Conservation (phyloP, 1,140 invertebrate genomes). For the Drosophila subpulchrella region DNA sequence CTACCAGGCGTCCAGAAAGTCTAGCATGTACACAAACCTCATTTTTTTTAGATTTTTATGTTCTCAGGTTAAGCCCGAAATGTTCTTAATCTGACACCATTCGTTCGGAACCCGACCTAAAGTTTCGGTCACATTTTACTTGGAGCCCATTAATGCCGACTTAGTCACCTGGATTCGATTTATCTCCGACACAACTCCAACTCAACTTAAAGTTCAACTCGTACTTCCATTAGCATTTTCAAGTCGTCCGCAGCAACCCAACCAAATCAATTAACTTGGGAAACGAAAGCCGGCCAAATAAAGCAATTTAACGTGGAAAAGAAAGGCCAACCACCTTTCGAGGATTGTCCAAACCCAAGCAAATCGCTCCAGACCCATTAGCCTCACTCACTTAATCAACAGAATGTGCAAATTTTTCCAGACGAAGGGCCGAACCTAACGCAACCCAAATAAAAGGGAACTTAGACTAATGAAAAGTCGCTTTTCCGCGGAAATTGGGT, state of each 20-base stretch:
- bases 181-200: slow-evolving; percentile 17
- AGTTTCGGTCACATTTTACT: too few relatives aligned
- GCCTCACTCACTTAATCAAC: slow-evolving; percentile 62
- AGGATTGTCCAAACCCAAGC: slow-evolving; percentile 12
- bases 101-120: too few relatives aligned
- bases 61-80: too few relatives aligned
- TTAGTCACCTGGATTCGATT: slow-evolving; percentile 8
- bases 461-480: slow-evolving; percentile 76
- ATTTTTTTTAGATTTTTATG: too few relatives aligned
- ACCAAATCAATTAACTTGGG: slow-evolving; percentile 62
- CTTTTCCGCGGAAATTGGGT: slow-evolving; percentile 77
- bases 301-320: slow-evolving; percentile 46
- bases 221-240: slow-evolving; percentile 37
- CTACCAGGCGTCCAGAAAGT: too few relatives aligned
- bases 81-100: too few relatives aligned
- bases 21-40: too few relatives aligned
- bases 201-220: slow-evolving; percentile 16
- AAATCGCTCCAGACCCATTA: slow-evolving; percentile 33
- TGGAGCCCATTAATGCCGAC: slow-evolving; percentile 12
- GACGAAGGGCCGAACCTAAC: slow-evolving; percentile 24
- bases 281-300: slow-evolving; percentile 45
- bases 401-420: slow-evolving; percentile 52
- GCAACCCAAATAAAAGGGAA: slow-evolving; percentile 51
- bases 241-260: slow-evolving; percentile 14
- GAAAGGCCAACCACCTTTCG: slow-evolving; percentile 26